Evolutionary conservation across 1,140 invertebrate genomes (phyloP).

Genomic region (Ooceraea biroi): DNA sequence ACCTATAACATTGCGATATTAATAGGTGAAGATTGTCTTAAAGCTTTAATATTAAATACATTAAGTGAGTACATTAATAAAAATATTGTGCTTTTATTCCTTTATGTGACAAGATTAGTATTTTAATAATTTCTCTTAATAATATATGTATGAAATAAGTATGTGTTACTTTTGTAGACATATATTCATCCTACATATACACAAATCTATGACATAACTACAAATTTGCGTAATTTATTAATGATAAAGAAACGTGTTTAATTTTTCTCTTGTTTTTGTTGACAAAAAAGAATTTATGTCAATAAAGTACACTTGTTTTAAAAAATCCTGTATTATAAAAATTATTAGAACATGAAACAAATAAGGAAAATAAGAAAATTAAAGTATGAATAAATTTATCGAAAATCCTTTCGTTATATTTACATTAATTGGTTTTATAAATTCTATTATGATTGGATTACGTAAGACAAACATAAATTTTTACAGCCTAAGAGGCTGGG

Average conservation of each 20-base stretch:
- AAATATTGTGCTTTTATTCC: no score
- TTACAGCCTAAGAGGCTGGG: background rate
- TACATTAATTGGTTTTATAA: background rate
- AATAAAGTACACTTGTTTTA: no score
- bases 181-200: background rate
- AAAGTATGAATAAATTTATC: conserved; percentile 11
- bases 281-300: no score
- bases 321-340: background rate
- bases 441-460: conserved; percentile 6
- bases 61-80: no score
- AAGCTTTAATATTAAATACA: background rate
- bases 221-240: no score
- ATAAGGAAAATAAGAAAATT: background rate
- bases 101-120: background rate
- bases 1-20: background rate
- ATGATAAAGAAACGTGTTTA: no score
- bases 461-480: background rate
- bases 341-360: background rate
- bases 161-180: no score
- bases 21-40: background rate
- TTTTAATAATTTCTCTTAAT: conserved; percentile 16
- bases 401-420: background rate
- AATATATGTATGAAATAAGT: conserved; percentile 25
- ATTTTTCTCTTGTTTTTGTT: no score
- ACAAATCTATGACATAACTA: no score